These are phyloP conservation scores for Tapirus terrestris DNA, from an alignment of 2,113 vertebrate species.

Conservation along the genomic window DNA sequence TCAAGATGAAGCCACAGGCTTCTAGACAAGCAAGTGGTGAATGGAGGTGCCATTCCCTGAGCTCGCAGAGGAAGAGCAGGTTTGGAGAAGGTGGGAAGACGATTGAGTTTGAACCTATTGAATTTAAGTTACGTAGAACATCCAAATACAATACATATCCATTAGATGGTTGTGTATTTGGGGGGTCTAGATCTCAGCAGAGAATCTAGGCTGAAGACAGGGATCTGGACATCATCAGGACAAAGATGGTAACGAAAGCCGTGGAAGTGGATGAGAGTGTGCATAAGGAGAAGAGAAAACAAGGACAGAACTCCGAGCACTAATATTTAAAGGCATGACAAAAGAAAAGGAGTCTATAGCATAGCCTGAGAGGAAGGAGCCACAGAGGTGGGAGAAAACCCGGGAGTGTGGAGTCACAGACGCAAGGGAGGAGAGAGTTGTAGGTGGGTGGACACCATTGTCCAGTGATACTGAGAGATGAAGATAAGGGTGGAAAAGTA, in stretches of 20 bases:
- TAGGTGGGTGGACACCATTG: neutral
- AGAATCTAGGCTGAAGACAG: neutral
- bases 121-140: neutral
- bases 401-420: neutral
- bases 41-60: neutral
- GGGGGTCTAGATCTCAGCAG: neutral
- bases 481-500: neutral
- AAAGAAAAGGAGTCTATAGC: neutral
- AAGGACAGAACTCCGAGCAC: neutral
- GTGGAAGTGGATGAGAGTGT: neutral
- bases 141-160: neutral
- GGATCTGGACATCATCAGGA: neutral
- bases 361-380: neutral
- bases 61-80: neutral
- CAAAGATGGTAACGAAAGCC: neutral
- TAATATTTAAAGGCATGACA: neutral
- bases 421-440: neutral
- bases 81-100: neutral
- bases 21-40: neutral
- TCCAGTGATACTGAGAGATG: neutral
- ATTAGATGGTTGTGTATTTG: neutral
- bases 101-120: neutral
- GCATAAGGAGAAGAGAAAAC: neutral
- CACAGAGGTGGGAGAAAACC: neutral
- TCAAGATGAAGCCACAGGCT: neutral